Evolutionary conservation across 2,888 invertebrate genomes (phyloP).

Genomic region (Spodoptera littoralis): DNA sequence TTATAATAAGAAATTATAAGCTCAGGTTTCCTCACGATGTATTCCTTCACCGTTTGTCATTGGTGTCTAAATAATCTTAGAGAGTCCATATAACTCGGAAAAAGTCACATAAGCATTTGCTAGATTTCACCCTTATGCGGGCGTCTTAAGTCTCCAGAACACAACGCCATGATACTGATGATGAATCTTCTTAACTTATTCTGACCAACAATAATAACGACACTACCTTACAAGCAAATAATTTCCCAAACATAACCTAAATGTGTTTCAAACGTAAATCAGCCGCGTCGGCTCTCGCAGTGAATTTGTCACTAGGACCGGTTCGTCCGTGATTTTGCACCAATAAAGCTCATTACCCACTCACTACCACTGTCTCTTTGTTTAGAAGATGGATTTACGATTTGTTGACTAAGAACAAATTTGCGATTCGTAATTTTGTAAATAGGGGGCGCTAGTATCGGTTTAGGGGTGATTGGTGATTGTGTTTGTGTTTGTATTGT

Average conservation of each 20-base stretch:
- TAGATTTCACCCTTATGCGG: too few relatives aligned
- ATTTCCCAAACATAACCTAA: conserved; percentile 32
- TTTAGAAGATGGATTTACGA: conserved; percentile 66
- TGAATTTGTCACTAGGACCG: conserved; percentile 67
- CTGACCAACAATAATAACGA: too few relatives aligned
- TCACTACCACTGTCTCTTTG: conserved; percentile 61
- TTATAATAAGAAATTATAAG: too few relatives aligned
- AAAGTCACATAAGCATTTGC: too few relatives aligned
- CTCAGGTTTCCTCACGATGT: too few relatives aligned
- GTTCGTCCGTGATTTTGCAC: conserved; percentile 75
- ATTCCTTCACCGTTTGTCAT: too few relatives aligned
- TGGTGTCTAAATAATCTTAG: too few relatives aligned
- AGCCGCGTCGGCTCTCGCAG: conserved; percentile 57
- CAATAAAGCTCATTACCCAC: conserved; percentile 77
- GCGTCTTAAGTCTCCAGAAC: too few relatives aligned
- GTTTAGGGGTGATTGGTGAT: conserved; percentile 6
- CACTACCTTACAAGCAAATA: background rate
- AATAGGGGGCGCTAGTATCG: conserved; percentile 19
- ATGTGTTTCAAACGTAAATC: conserved; percentile 55
- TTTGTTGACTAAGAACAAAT: conserved; percentile 63
- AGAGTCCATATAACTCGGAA: too few relatives aligned
- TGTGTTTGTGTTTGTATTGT: too few relatives aligned
- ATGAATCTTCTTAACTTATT: too few relatives aligned
- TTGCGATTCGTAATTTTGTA: conserved; percentile 46
- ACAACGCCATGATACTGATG: too few relatives aligned